These are phyloP conservation scores for Galeopterus variegatus DNA, from an alignment of 2,113 vertebrate genomes.

Conservation along the genomic window DNA sequence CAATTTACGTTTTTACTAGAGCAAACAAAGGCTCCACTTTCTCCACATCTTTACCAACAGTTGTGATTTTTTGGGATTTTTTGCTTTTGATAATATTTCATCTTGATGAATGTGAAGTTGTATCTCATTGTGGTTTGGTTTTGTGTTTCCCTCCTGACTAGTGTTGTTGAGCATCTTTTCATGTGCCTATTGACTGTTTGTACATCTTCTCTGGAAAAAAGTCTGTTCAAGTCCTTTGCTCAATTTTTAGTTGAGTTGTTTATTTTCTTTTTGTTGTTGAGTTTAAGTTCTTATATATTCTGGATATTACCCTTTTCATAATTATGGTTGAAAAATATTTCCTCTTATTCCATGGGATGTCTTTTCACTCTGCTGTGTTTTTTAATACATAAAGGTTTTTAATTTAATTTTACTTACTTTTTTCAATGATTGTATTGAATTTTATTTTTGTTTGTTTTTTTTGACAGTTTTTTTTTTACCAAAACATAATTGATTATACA, in stretches of 20 bases:
- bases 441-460: too few relatives aligned
- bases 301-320: neutral
- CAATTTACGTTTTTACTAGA: neutral
- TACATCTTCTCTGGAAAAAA: neutral
- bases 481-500: too few relatives aligned
- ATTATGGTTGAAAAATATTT: neutral
- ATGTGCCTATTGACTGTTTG: neutral
- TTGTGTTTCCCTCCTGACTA: neutral
- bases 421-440: too few relatives aligned
- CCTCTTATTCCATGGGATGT: neutral
- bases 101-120: neutral
- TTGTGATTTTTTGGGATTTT: neutral
- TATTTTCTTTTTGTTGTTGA: neutral
- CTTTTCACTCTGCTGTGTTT: neutral
- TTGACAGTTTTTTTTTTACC: too few relatives aligned
- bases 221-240: neutral
- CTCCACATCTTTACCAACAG: neutral
- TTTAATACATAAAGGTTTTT: neutral
- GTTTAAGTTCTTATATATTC: neutral
- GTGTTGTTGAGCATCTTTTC: neutral
- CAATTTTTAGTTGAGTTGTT: neutral
- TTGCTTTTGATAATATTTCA: neutral
- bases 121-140: neutral
- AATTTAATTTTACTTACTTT: too few relatives aligned
- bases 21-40: neutral